Conservation (phyloP, 2,797 vertebrate species). For the Lacerta agilis region DNA sequence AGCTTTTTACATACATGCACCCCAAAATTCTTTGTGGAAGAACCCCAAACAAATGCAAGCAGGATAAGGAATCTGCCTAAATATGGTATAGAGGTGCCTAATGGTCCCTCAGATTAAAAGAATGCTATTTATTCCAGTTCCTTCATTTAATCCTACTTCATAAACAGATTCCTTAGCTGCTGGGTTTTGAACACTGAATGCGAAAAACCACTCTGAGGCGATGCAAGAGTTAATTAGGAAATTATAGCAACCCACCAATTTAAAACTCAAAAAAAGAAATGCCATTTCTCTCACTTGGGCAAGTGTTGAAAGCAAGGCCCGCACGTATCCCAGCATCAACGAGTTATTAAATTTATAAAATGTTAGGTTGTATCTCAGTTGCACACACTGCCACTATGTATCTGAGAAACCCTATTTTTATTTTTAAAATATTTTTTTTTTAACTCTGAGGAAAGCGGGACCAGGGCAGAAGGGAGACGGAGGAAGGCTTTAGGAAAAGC, state of each 20-base stretch:
- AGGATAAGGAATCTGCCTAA: conserved; percentile 42
- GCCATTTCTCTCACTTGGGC: conserved; percentile 45
- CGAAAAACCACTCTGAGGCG: neutral
- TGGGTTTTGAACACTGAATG: neutral
- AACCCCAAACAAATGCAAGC: neutral
- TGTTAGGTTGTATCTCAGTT: conserved; percentile 70
- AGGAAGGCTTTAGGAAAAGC: conserved; percentile 68
- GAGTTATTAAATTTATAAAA: conserved; percentile 54
- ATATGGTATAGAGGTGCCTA: neutral
- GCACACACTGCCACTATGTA: conserved; percentile 58
- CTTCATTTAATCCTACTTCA: neutral
- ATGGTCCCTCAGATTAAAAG: neutral
- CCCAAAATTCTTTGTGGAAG: conserved; percentile 32
- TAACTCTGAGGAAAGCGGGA: conserved; percentile 54
- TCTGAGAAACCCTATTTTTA: conserved; percentile 34
- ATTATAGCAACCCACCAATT: conserved; percentile 35
- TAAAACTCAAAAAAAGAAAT: conserved; percentile 45
- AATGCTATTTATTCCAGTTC: neutral
- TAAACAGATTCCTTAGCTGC: neutral
- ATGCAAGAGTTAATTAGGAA: conserved; percentile 47
- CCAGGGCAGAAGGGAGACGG: neutral
- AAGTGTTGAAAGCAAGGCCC: conserved; percentile 49
- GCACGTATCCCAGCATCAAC: conserved; percentile 50
- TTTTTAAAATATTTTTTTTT: neutral
- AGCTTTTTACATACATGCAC: conserved; percentile 1